These are phyloP conservation scores for Ceratina calcarata DNA, from an alignment of 1,140 invertebrate species.

Conservation along the genomic window DNA sequence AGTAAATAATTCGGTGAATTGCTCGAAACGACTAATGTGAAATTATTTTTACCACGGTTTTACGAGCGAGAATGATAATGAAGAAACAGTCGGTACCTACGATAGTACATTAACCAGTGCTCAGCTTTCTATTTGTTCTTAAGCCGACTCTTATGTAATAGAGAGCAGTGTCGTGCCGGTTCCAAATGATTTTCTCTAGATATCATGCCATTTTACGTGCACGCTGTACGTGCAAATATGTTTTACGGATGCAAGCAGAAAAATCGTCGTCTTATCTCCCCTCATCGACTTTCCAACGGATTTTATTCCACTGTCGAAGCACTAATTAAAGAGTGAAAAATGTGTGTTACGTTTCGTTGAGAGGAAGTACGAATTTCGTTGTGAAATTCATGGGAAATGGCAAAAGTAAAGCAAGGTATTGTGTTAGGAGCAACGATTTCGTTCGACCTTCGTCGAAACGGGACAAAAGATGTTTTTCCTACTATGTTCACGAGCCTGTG, in stretches of 20 bases:
- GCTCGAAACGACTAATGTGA: neutral
- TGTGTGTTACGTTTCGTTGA: neutral
- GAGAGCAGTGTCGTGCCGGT: constrained; percentile 18
- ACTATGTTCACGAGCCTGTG: too few species aligned
- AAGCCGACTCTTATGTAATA: constrained; percentile 7
- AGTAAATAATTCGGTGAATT: neutral
- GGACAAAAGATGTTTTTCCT: too few species aligned
- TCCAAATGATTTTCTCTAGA: neutral
- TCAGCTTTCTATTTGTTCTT: constrained; percentile 28
- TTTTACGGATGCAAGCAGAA: too few species aligned
- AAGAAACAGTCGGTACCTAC: too few species aligned
- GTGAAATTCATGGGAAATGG: constrained; percentile 51
- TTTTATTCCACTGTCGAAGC: too few species aligned
- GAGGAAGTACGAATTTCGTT: constrained; percentile 10
- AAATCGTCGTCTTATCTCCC: too few species aligned
- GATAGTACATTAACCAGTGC: neutral
- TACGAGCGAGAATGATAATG: neutral
- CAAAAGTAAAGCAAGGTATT: constrained; percentile 40
- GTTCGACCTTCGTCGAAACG: too few species aligned
- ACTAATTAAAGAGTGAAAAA: too few species aligned
- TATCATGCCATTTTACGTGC: neutral
- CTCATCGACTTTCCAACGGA: too few species aligned
- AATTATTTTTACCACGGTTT: neutral
- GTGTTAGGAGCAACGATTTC: too few species aligned
- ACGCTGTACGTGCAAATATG: neutral